phyloP scores from a whole-genome alignment of 2,113 vertebrate genomes.

The Onychostruthus taczanowskii region DNA sequence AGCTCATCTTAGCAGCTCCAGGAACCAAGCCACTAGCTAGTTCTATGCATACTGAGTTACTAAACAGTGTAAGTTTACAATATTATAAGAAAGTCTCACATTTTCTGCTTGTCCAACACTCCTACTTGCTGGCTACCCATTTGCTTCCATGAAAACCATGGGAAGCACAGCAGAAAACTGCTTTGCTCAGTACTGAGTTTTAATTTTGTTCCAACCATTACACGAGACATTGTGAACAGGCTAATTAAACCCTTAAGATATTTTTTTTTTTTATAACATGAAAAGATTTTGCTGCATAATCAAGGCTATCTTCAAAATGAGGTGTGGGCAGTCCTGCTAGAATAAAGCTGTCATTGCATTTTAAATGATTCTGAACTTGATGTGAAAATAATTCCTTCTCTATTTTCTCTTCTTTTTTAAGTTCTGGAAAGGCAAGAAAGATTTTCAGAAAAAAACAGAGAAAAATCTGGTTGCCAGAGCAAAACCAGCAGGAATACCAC shows the following conservation, averaged over 20 bases:
- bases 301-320: neutral
- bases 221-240: neutral
- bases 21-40: neutral
- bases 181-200: neutral
- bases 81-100: constrained; percentile 11
- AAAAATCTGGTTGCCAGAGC: neutral
- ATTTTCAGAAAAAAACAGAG: neutral
- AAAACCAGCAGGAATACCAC: neutral
- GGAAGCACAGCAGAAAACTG: neutral
- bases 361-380: neutral
- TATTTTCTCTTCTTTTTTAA: neutral
- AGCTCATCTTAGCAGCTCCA: neutral
- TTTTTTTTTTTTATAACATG: neutral
- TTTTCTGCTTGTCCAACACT: neutral
- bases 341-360: neutral
- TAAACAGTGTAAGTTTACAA: neutral
- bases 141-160: neutral
- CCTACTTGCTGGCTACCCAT: neutral
- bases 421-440: neutral
- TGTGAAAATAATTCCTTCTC: neutral
- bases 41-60: neutral
- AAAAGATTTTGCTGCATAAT: neutral
- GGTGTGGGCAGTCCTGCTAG: neutral
- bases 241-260: neutral
- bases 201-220: neutral